Evolutionary conservation across 2,888 invertebrate genomes (phyloP).

Genomic region (Chaetogeoica ovagalla): DNA sequence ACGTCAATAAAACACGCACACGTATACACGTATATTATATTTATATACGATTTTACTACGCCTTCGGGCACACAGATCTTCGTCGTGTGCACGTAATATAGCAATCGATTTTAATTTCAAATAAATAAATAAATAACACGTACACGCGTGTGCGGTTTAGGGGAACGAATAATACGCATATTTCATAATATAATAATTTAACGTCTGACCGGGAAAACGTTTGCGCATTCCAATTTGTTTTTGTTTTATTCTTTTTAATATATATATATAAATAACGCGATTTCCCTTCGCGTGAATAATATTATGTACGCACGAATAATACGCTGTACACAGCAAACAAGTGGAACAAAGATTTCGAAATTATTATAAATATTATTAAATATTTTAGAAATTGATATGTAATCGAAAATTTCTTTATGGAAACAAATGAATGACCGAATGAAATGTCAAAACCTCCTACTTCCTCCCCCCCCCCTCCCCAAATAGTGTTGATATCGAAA

Average conservation of each 20-base stretch:
- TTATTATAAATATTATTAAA: no score
- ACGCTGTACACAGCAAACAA: neutral
- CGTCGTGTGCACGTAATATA: slow-evolving; percentile 13
- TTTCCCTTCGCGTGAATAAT: neutral
- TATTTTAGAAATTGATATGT: no score
- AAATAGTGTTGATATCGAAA: no score
- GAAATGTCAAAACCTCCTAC: no score
- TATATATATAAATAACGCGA: neutral
- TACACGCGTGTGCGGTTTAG: neutral
- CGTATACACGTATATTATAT: neutral
- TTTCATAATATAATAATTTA: slow-evolving; percentile 24
- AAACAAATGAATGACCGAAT: no score
- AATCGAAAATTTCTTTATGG: no score
- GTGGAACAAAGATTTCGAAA: no score
- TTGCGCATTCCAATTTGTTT: slow-evolving; percentile 29
- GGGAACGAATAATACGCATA: neutral
- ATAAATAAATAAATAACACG: neutral
- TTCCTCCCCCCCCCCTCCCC: no score
- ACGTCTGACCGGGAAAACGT: neutral
- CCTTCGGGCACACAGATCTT: neutral
- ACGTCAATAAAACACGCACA: neutral
- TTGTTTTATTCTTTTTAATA: neutral
- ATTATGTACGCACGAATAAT: neutral
- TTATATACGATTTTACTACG: neutral
- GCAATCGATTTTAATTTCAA: slow-evolving; percentile 19